These are phyloP conservation scores for Cololabis saira DNA, from an alignment of 2,113 vertebrate species.

Conservation along the genomic window DNA sequence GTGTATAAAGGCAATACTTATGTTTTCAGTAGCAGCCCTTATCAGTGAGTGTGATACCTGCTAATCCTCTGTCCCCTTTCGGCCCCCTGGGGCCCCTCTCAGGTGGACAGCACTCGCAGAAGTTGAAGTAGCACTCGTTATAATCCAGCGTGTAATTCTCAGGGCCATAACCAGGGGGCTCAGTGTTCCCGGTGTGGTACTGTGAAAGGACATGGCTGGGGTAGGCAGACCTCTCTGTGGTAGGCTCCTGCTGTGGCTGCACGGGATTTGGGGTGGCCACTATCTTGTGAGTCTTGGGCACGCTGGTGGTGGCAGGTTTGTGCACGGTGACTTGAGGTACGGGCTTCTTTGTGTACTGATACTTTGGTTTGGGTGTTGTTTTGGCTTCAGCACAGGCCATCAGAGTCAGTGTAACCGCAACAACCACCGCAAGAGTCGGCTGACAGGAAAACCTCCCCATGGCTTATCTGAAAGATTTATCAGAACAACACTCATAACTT, in stretches of 20 bases:
- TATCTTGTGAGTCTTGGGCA: constrained; percentile 59
- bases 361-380: constrained; percentile 85
- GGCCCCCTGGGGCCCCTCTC: constrained; percentile 82
- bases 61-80: constrained; percentile 83
- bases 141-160: constrained; percentile 91
- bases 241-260: constrained; percentile 41
- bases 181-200: constrained; percentile 63
- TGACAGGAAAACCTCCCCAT: constrained; percentile 81
- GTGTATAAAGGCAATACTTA: no score
- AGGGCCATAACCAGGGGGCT: constrained; percentile 71
- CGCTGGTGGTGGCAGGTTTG: constrained; percentile 58
- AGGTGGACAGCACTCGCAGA: constrained; percentile 92
- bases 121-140: constrained; percentile 91
- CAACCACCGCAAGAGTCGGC: constrained; percentile 56
- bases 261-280: constrained; percentile 47
- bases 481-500: not conserved
- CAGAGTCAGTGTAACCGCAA: constrained; percentile 45
- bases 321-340: constrained; percentile 66
- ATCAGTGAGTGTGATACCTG: constrained; percentile 79
- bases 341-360: constrained; percentile 88
- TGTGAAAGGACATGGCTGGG: constrained; percentile 49
- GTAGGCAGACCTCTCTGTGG: constrained; percentile 53
- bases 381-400: constrained; percentile 69
- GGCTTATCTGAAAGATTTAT: constrained; percentile 75
- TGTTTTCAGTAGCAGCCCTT: not conserved